phyloP scores from a whole-genome alignment of 2,113 vertebrate genomes.

The Epinephelus fuscoguttatus region DNA sequence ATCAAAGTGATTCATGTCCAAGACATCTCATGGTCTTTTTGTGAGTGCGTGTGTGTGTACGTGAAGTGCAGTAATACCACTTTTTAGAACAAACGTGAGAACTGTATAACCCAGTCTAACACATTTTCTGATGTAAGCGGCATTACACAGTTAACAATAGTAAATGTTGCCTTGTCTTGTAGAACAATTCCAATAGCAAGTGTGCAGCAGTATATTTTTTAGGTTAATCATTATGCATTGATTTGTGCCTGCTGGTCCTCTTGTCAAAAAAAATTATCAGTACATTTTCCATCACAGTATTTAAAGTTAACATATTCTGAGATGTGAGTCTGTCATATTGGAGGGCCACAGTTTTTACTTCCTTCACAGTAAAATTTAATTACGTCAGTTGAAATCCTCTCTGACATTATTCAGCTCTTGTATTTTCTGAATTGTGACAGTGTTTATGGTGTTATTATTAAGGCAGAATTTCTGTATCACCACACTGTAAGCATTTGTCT shows the following conservation, averaged over 20 bases:
- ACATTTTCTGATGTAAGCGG: not conserved
- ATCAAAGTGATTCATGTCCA: constrained; percentile 71
- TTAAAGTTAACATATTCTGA: not conserved
- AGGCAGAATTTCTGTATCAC: not conserved
- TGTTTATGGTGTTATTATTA: not conserved
- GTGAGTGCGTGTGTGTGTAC: not conserved
- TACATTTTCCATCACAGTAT: not conserved
- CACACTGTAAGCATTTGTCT: not conserved
- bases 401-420: not conserved
- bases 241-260: not conserved
- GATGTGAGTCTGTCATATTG: not conserved
- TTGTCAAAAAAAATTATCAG: not conserved
- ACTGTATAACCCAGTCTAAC: not conserved
- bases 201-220: not conserved
- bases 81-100: not conserved
- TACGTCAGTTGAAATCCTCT: not conserved
- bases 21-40: constrained; percentile 40
- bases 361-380: not conserved
- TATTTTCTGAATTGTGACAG: not conserved
- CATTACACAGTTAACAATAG: not conserved
- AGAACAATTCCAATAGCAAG: not conserved
- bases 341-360: not conserved
- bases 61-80: not conserved
- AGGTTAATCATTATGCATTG: not conserved
- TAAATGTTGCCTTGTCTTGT: not conserved